phyloP scores from a whole-genome alignment of 2,797 vertebrate species.

The Benthosema pterotum region DNA sequence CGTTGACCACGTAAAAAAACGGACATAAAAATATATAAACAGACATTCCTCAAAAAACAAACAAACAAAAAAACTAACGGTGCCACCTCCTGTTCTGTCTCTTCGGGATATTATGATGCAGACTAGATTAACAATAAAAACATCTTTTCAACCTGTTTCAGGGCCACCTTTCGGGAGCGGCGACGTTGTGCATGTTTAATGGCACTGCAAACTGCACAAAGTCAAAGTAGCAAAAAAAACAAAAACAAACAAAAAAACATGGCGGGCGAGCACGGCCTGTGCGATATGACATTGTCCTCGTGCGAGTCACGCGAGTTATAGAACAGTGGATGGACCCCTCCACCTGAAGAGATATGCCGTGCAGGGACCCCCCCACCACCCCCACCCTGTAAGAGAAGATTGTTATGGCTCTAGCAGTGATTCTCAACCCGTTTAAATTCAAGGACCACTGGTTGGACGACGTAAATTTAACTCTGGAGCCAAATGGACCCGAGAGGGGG shows the following conservation, averaged over 20 bases:
- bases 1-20: constrained; percentile 1
- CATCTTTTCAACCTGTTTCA: constrained; percentile 14
- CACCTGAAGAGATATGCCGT: too few relatives aligned
- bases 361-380: too few relatives aligned
- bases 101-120: constrained; percentile 12
- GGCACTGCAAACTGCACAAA: constrained; percentile 39
- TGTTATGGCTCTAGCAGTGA: too few relatives aligned
- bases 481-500: too few relatives aligned
- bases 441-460: too few relatives aligned
- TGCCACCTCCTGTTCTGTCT: constrained; percentile 37
- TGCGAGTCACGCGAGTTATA: constrained; percentile 18
- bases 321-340: too few relatives aligned
- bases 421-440: too few relatives aligned
- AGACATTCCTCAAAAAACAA: constrained; percentile 61
- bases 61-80: constrained; percentile 19
- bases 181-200: constrained; percentile 16
- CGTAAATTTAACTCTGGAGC: too few relatives aligned
- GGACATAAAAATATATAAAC: constrained; percentile 34
- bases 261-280: too few relatives aligned
- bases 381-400: too few relatives aligned
- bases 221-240: not conserved
- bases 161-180: constrained; percentile 24
- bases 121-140: constrained; percentile 8
- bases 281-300: constrained; percentile 13
- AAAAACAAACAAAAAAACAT: too few relatives aligned